A percentile compares a stretch with the other conserved stretches of the same genome.
phyloP scores from a whole-genome alignment of 2,888 invertebrate species.

The Trissolcus brochymenae region DNA sequence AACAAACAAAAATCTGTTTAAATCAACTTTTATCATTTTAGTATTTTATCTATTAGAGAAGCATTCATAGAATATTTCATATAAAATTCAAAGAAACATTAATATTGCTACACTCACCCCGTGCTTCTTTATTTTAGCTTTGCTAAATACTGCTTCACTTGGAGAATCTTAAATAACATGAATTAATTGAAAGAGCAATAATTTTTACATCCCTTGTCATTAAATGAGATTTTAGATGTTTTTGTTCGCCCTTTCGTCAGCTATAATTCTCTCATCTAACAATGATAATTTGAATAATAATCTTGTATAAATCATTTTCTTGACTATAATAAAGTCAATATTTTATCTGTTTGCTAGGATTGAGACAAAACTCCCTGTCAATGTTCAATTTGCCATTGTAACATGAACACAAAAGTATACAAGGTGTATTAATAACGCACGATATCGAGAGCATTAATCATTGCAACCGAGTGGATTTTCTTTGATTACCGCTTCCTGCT shows the following conservation, averaged over 20 bases:
- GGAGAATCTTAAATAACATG: neutral
- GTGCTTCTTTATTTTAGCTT: neutral
- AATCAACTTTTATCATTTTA: neutral
- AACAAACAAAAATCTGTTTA: too few species aligned
- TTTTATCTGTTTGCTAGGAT: too few species aligned
- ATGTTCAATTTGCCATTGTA: slow-evolving; percentile 22
- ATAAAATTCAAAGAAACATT: too few species aligned
- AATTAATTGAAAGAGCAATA: slow-evolving; percentile 29
- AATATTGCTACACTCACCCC: too few species aligned
- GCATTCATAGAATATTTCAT: too few species aligned
- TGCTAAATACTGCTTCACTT: neutral
- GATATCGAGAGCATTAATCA: slow-evolving; percentile 12
- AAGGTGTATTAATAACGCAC: slow-evolving; percentile 49
- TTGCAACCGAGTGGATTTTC: neutral
- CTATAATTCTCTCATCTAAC: slow-evolving; percentile 17
- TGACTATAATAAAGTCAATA: too few species aligned
- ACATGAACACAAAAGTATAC: slow-evolving; percentile 3
- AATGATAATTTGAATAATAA: slow-evolving; percentile 35
- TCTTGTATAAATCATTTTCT: slow-evolving; percentile 23
- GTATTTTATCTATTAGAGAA: too few species aligned
- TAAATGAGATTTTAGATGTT: slow-evolving; percentile 8
- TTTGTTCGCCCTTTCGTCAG: slow-evolving; percentile 22
- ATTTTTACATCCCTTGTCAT: neutral
- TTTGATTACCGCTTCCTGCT: slow-evolving; percentile 2
- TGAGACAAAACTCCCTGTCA: neutral